Conservation (phyloP, 2,888 invertebrate species). For the Hemicrepidius hirtus region DNA sequence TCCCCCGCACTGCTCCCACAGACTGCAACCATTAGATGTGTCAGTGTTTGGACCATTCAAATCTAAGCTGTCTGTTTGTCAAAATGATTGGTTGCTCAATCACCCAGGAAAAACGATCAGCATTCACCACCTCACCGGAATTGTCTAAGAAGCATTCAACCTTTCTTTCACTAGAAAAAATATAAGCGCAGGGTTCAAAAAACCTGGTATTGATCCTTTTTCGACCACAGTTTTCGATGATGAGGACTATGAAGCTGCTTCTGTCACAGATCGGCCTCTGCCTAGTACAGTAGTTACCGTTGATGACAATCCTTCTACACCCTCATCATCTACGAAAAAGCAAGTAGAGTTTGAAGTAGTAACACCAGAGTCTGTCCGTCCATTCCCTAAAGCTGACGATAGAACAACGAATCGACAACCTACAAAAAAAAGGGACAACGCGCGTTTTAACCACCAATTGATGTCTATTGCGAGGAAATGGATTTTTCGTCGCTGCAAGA, state of each 20-base stretch:
- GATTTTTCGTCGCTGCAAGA: no score
- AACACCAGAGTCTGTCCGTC: no score
- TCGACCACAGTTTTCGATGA: not conserved
- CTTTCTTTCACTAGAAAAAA: conserved; percentile 13
- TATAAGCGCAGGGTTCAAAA: conserved; percentile 5
- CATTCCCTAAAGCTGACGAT: no score
- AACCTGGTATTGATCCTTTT: conserved; percentile 13
- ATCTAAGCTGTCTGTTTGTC: not conserved
- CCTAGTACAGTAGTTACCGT: no score
- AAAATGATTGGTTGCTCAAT: conserved; percentile 4
- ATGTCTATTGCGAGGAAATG: no score
- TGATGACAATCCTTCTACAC: no score
- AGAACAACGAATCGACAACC: no score
- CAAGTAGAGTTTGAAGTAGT: no score
- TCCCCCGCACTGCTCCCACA: conserved; percentile 55
- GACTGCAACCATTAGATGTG: conserved; percentile 20
- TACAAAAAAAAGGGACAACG: no score
- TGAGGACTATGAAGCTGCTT: not conserved
- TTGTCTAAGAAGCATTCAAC: not conserved
- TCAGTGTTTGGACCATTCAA: conserved; percentile 20
- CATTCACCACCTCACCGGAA: not conserved
- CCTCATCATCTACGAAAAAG: no score
- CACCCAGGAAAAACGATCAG: conserved; percentile 15
- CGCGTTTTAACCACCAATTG: no score
- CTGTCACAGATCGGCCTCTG: not conserved